A percentile compares a stretch with the other conserved stretches of the same genome.
These are phyloP conservation scores for Drosophila fuyamai DNA, from an alignment of 1,140 invertebrate genomes.

Conservation along the genomic window DNA sequence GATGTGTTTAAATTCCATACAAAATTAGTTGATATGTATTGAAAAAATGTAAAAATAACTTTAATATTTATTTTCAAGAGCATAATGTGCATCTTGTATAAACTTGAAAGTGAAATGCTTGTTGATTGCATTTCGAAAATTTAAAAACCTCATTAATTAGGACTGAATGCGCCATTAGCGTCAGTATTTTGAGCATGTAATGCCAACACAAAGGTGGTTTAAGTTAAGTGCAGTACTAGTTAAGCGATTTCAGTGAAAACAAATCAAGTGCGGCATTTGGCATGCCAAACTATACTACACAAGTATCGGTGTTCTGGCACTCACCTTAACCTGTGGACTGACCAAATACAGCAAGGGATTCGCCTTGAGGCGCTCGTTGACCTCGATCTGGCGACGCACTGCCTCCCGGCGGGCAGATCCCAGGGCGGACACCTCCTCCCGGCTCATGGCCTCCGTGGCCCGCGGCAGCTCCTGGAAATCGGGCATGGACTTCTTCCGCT, in stretches of 20 bases:
- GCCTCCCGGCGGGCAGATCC: conserved; percentile 97
- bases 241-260: neutral
- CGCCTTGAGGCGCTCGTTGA: conserved; percentile 95
- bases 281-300: neutral
- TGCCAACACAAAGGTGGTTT: neutral
- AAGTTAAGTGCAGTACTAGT: conserved; percentile 14
- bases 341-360: conserved; percentile 97
- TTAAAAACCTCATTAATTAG: neutral
- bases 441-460: conserved; percentile 92
- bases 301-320: conserved; percentile 53
- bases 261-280: conserved; percentile 18
- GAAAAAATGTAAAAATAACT: too few species aligned
- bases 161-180: neutral
- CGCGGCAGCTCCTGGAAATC: conserved; percentile 94
- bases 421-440: conserved; percentile 97
- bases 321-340: conserved; percentile 98
- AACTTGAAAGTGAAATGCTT: neutral
- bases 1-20: too few species aligned
- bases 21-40: too few species aligned
- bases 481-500: conserved; percentile 97
- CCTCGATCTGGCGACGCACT: conserved; percentile 94
- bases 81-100: neutral
- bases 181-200: neutral
- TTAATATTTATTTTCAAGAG: too few species aligned
- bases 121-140: neutral